These are phyloP conservation scores for Clarias laeviceps DNA, from an alignment of 2,797 vertebrate genomes.

Conservation along the genomic window DNA sequence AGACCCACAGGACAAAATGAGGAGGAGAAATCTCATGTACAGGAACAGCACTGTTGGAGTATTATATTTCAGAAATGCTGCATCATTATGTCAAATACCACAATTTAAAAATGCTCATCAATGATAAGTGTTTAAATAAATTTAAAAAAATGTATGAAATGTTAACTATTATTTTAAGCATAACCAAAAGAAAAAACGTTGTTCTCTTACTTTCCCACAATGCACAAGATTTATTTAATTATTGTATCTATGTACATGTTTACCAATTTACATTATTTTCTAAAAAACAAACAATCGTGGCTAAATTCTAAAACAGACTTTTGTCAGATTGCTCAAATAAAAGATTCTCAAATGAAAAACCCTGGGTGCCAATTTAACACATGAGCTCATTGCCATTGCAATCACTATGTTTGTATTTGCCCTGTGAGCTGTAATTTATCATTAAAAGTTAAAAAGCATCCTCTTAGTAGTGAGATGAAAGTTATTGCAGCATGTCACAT, in stretches of 20 bases:
- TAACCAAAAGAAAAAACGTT: no score
- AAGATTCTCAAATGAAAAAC: neutral
- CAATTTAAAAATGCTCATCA: neutral
- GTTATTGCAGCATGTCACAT: no score
- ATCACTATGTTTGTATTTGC: neutral
- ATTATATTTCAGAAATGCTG: neutral
- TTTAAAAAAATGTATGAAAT: no score
- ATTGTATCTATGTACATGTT: neutral
- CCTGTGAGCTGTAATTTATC: neutral
- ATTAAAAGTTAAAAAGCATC: neutral
- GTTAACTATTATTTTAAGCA: no score
- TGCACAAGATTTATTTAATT: neutral
- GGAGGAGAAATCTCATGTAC: neutral
- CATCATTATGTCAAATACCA: neutral
- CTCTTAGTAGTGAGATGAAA: neutral
- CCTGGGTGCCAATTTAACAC: neutral
- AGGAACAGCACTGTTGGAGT: neutral
- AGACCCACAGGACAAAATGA: neutral
- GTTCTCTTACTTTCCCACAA: neutral
- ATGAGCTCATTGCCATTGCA: neutral
- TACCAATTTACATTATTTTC: neutral
- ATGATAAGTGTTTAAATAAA: no score
- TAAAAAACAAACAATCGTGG: neutral
- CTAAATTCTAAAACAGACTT: neutral
- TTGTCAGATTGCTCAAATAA: neutral